Base-by-base conservation (phyloP, 2,888 invertebrate species). In the Lymantria dispar region DNA sequence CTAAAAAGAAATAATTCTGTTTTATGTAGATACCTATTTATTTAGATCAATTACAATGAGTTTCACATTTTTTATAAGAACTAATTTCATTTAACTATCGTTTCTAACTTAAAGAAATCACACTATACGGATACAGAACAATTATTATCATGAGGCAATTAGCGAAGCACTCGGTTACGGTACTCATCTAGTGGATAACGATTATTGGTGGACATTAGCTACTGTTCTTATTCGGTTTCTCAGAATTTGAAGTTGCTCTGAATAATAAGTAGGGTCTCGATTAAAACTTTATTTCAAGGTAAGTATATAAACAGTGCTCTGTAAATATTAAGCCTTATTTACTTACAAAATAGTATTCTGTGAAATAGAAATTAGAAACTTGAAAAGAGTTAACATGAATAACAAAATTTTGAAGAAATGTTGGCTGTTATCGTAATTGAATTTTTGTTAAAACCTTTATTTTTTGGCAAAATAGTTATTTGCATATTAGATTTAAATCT, bases 191-290 rank as follows among this genome's bases (percentile, higher is more conserved):
- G 68, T 81, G 69, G 80, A 80, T 87, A 87, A 88, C 80, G 84
- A 78, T 86, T 86, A 88, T 86, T 83, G 79, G 80, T 69, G 61
- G 64, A 74, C 81, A 81, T 85, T 85, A 83, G 78, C 78, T 75
- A 76, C 76, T 75, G 76, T 74, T 76, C 78, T 78, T 75, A 72
- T 72, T 69, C 70, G 72, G 71, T 73, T 72, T 58, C 55, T 43
- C 60, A 69, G 72, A 71, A 65, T 68, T 55, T 60, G 60, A 70
- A 68, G 62, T 68, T 68, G 56, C 38, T 56, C 70, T 73, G 79
- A 78, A 83, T 84, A 79, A 74, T 71, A 76, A 81, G 66, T 54
- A 37, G 60, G 68, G 50, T 62, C 54, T 54, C 56, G 67, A 55
- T 66, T 61, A 59, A 48, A 59, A 61, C 58, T 49, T 55, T 66